Evolutionary conservation across 1,140 invertebrate species (phyloP).

Genomic region (Odontomachus brunneus): DNA sequence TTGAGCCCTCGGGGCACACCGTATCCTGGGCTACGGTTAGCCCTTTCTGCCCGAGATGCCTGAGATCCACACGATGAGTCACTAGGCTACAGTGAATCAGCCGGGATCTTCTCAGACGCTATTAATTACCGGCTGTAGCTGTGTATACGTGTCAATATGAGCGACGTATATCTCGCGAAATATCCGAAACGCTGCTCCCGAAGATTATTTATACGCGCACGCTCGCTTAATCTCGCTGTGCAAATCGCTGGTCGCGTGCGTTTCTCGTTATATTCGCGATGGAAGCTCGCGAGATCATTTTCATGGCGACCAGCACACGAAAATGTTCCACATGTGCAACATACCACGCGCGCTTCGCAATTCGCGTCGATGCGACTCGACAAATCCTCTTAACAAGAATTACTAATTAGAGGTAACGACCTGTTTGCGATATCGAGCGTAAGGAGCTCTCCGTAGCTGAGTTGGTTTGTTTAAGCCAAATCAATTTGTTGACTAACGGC

Average conservation of each 20-base stretch:
- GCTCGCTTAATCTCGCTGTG: not conserved
- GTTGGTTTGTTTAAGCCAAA: slow-evolving; percentile 60
- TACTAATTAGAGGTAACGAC: slow-evolving; percentile 19
- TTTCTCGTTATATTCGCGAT: too few species aligned
- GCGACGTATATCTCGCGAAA: not conserved
- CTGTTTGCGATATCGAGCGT: slow-evolving; percentile 15
- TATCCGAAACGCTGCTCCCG: not conserved
- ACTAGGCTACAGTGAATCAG: slow-evolving; percentile 67
- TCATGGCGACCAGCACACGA: too few species aligned
- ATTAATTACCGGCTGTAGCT: slow-evolving; percentile 48
- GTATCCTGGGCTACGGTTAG: slow-evolving; percentile 65
- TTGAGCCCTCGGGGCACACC: slow-evolving; percentile 67
- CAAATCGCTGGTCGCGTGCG: not conserved
- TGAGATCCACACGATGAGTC: slow-evolving; percentile 68
- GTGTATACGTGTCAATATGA: slow-evolving; percentile 27
- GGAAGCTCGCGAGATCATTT: not conserved
- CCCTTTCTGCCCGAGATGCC: slow-evolving; percentile 62
- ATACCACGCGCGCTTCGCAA: not conserved
- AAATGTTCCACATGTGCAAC: too few species aligned
- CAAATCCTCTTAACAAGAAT: slow-evolving; percentile 5
- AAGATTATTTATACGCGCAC: not conserved
- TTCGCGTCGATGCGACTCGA: not conserved
- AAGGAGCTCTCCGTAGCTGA: not conserved
- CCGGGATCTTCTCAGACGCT: slow-evolving; percentile 52
- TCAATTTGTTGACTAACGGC: slow-evolving; percentile 68